Conservation (phyloP, 1,140 invertebrate genomes). For the Drosophila tropicalis region DNA sequence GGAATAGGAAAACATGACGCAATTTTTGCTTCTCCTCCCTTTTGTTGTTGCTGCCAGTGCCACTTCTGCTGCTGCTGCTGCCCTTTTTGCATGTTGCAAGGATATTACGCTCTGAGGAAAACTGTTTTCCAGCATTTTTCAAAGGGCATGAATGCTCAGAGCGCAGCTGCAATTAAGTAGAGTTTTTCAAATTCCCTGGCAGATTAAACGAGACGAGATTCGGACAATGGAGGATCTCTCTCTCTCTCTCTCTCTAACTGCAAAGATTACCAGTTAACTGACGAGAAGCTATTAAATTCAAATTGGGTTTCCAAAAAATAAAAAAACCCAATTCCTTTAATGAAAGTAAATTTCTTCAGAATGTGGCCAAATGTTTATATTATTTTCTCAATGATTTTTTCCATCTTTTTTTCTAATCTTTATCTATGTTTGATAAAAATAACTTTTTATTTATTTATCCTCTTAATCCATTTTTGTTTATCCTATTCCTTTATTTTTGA, state of each 20-base stretch:
- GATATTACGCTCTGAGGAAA: constrained; percentile 49
- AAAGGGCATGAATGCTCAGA: constrained; percentile 6
- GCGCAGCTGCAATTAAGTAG: constrained; percentile 20
- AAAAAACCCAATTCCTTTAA: too few species aligned
- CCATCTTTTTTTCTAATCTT: too few species aligned
- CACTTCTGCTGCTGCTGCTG: constrained; percentile 22
- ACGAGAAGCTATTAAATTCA: not conserved
- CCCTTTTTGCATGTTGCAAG: constrained; percentile 48
- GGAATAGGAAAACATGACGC: constrained; percentile 70
- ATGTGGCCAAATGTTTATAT: too few species aligned
- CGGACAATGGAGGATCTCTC: not conserved
- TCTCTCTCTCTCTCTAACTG: not conserved
- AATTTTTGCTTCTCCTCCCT: constrained; percentile 55
- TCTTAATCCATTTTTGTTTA: too few species aligned
- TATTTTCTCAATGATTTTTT: too few species aligned
- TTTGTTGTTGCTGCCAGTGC: constrained; percentile 26
- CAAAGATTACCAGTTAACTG: not conserved
- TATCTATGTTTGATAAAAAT: too few species aligned
- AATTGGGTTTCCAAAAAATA: not conserved
- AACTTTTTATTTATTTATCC: too few species aligned
- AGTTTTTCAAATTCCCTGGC: constrained; percentile 11
- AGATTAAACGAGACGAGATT: constrained; percentile 1
- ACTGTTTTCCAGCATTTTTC: constrained; percentile 33
- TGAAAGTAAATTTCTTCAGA: too few species aligned
- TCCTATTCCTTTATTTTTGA: too few species aligned